Percentiles rank a stretch among this genome's conserved stretches.
These are phyloP conservation scores for Mimas tiliae DNA, from an alignment of 2,888 invertebrate species.

Conservation along the genomic window DNA sequence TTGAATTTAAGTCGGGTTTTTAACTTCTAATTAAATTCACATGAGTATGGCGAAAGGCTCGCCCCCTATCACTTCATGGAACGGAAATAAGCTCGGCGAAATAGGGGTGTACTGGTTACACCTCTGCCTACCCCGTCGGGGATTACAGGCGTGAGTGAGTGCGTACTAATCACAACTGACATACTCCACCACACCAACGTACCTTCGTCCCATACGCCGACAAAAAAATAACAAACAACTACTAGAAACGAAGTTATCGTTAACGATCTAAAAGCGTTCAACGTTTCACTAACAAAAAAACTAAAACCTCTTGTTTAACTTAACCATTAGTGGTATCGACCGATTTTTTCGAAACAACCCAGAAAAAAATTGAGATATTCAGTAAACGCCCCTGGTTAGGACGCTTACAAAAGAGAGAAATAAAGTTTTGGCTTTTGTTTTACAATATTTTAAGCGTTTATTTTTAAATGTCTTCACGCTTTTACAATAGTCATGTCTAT, in stretches of 20 bases:
- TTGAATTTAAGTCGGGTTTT: too few relatives aligned
- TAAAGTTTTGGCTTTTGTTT: background rate
- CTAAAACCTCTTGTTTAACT: conserved; percentile 35
- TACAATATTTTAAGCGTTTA: background rate
- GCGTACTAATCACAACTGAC: too few relatives aligned
- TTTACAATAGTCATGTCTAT: background rate
- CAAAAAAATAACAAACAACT: background rate
- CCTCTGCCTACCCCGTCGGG: too few relatives aligned
- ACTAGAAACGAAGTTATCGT: conserved; percentile 15
- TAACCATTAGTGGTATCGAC: conserved; percentile 44
- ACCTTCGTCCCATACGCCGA: too few relatives aligned
- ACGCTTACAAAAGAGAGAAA: background rate
- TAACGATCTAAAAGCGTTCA: conserved; percentile 18
- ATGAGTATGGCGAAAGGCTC: too few relatives aligned
- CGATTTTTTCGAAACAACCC: conserved; percentile 36
- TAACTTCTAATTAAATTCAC: too few relatives aligned
- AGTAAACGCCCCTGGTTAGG: background rate
- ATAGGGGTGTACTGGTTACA: too few relatives aligned
- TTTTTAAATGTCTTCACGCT: background rate
- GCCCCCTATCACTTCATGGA: too few relatives aligned
- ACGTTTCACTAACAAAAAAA: conserved; percentile 32
- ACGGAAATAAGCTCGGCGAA: too few relatives aligned
- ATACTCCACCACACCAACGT: too few relatives aligned
- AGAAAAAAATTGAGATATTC: background rate
- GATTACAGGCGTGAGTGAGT: too few relatives aligned